A percentile compares a stretch with the other conserved stretches of the same genome.
Conservation (phyloP, 2,797 vertebrate genomes). For the Tapirus indicus region DNA sequence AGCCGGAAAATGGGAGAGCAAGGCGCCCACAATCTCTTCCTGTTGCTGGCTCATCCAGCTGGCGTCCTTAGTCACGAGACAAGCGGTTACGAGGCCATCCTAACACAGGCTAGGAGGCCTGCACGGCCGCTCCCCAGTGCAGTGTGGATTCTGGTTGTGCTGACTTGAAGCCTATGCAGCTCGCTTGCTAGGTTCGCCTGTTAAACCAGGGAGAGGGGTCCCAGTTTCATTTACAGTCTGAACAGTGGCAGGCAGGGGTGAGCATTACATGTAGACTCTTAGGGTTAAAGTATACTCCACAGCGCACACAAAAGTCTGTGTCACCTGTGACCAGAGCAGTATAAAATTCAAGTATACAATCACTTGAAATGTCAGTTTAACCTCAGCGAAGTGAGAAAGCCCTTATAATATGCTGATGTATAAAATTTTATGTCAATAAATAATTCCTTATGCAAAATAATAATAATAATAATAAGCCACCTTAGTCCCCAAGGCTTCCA, state of each 20-base stretch:
- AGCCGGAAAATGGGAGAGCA: no score
- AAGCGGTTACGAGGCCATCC: no score
- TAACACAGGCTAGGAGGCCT: no score
- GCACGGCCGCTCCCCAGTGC: no score
- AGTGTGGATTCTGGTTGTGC: no score
- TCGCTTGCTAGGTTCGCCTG: no score
- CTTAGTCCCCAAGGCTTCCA: not conserved
- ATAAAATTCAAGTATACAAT: not conserved
- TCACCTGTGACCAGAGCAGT: not conserved
- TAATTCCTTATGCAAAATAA: not conserved
- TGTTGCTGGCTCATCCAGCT: no score
- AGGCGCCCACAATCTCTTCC: no score
- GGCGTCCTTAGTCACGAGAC: no score
- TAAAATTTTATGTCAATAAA: not conserved
- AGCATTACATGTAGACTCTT: not conserved
- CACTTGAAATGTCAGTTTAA: not conserved
- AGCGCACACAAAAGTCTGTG: not conserved
- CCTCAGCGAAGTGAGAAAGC: not conserved
- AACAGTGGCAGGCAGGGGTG: not conserved
- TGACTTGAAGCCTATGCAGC: no score
- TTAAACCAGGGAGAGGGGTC: no score
- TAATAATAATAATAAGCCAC: not conserved
- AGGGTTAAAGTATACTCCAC: not conserved
- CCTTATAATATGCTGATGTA: not conserved
- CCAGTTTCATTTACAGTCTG: not conserved